Percentiles rank a stretch among this genome's conserved stretches.
Evolutionary conservation across 2,113 vertebrate species (phyloP).

Genomic region (Lycaon pictus): DNA sequence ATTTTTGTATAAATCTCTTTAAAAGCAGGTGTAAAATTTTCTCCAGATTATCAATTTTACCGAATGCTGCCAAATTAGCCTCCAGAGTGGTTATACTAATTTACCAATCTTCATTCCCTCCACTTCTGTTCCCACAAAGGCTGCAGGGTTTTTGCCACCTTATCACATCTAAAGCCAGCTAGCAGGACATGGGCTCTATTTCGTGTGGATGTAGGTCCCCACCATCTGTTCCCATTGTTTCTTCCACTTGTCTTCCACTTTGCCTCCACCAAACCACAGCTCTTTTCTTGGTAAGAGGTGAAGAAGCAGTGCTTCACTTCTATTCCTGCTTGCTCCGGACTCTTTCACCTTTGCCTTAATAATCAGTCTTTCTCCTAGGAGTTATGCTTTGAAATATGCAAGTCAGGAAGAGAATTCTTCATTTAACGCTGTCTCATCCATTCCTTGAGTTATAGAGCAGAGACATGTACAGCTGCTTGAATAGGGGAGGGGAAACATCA

Average conservation of each 20-base stretch:
- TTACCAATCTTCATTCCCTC: neutral
- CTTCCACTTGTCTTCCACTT: neutral
- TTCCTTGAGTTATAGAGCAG: neutral
- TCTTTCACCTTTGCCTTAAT: neutral
- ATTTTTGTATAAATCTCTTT: slow-evolving; percentile 10
- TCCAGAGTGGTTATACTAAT: neutral
- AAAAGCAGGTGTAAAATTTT: neutral
- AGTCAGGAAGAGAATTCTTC: neutral
- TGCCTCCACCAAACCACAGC: neutral
- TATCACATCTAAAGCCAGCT: neutral
- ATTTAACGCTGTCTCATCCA: neutral
- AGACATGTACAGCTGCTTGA: neutral
- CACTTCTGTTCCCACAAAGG: neutral
- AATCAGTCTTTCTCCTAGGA: neutral
- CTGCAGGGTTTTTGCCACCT: neutral
- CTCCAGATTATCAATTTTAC: slow-evolving; percentile 42
- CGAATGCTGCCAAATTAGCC: neutral
- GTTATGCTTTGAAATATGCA: neutral
- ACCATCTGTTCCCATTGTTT: neutral
- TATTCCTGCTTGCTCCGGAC: neutral
- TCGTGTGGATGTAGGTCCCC: neutral
- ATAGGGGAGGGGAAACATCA: neutral
- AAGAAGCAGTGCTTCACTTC: neutral
- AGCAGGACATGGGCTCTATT: neutral
- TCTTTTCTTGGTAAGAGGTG: neutral